Percentiles rank a stretch among this genome's conserved stretches.
phyloP scores from a whole-genome alignment of 2,797 vertebrate genomes.

The Microctenopoma lineatum region DNA sequence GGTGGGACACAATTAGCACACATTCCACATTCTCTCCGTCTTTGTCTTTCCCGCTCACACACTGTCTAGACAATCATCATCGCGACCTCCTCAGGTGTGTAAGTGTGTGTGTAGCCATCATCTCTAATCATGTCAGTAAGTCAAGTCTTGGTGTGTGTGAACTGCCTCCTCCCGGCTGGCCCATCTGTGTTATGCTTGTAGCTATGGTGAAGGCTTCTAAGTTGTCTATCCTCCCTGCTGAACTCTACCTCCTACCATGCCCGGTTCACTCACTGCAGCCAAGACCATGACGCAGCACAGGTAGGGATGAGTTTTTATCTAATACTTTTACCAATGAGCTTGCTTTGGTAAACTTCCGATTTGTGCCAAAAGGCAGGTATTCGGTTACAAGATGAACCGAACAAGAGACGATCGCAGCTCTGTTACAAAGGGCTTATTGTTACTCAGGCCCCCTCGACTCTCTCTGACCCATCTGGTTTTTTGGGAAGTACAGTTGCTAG shows the following conservation, averaged over 20 bases:
- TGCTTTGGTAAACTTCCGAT: slow-evolving; percentile 21
- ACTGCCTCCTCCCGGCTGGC: slow-evolving; percentile 69
- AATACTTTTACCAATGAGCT: slow-evolving; percentile 20
- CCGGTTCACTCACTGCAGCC: slow-evolving; percentile 70
- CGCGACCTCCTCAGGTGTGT: slow-evolving; percentile 50
- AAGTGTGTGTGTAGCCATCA: slow-evolving; percentile 51
- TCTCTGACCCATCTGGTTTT: slow-evolving; percentile 25
- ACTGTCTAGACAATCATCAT: slow-evolving; percentile 18
- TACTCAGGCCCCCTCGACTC: background rate
- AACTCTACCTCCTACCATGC: slow-evolving; percentile 27
- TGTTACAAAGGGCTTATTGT: slow-evolving; percentile 22
- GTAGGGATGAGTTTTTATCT: slow-evolving; percentile 1
- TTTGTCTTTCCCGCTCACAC: slow-evolving; percentile 29
- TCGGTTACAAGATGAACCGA: slow-evolving; percentile 2
- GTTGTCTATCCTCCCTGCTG: slow-evolving; percentile 53
- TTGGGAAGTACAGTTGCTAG: slow-evolving; percentile 26
- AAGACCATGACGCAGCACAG: slow-evolving; percentile 51
- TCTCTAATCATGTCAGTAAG: slow-evolving; percentile 71
- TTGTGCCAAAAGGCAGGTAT: slow-evolving; percentile 3
- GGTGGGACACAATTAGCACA: slow-evolving; percentile 71
- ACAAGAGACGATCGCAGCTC: slow-evolving; percentile 4
- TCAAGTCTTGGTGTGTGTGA: slow-evolving; percentile 66
- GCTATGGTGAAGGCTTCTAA: slow-evolving; percentile 61
- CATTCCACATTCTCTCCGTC: slow-evolving; percentile 41
- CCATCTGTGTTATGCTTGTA: slow-evolving; percentile 74